Conservation (phyloP, 2,888 invertebrate genomes). For the Tachina fera region DNA sequence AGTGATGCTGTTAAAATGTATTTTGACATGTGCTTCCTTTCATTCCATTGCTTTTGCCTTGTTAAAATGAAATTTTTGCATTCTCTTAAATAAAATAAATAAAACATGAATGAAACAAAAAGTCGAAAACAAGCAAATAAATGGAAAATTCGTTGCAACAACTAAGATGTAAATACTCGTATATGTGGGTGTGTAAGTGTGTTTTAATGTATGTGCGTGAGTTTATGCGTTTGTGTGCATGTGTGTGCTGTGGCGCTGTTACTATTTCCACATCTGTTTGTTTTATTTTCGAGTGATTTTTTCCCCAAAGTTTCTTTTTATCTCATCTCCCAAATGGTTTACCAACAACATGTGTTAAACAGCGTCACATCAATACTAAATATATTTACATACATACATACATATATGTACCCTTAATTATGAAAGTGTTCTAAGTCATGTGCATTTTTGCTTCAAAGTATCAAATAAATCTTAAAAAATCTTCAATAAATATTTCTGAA, state of each 20-base stretch:
- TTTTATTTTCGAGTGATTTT: conserved; percentile 46
- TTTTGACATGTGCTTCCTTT: conserved; percentile 74
- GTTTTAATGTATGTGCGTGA: background rate
- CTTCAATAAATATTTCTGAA: too few species aligned
- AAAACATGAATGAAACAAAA: conserved; percentile 31
- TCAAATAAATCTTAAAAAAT: too few species aligned
- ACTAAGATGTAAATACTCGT: background rate
- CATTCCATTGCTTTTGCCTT: conserved; percentile 68
- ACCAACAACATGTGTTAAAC: conserved; percentile 69
- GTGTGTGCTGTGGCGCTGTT: conserved; percentile 29
- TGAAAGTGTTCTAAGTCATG: too few species aligned
- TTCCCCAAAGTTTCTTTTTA: conserved; percentile 42
- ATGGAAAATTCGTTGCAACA: conserved; percentile 14
- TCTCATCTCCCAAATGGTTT: conserved; percentile 54
- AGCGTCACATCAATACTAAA: conserved; percentile 45
- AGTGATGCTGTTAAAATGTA: conserved; percentile 70
- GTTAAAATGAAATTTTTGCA: conserved; percentile 67
- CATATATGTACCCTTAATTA: too few species aligned
- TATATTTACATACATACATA: too few species aligned
- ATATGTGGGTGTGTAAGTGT: background rate
- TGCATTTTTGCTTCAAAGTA: too few species aligned
- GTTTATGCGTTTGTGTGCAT: background rate
- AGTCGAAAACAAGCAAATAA: conserved; percentile 37
- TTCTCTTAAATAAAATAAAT: conserved; percentile 37
- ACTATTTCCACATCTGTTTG: conserved; percentile 46